Percentiles rank a stretch among this genome's conserved stretches.
Evolutionary conservation across 2,888 invertebrate genomes (phyloP).

Genomic region (Chrysomela aeneicollis): DNA sequence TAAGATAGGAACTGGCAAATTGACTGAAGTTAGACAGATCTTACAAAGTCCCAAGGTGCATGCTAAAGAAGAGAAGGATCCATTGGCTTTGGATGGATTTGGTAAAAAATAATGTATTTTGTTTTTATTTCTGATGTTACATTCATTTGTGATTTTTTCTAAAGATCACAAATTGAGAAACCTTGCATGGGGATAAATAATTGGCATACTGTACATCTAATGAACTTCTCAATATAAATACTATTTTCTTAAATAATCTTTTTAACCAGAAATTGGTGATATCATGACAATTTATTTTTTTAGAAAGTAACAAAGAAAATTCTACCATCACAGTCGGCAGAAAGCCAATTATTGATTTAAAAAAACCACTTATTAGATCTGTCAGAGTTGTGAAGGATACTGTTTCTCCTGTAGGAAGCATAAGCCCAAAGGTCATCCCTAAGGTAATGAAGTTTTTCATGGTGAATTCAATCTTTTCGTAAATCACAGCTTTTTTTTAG

Average conservation of each 20-base stretch:
- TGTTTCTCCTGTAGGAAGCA: constrained; percentile 11
- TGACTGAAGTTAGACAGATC: constrained; percentile 63
- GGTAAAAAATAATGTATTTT: constrained; percentile 25
- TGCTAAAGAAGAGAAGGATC: constrained; percentile 36
- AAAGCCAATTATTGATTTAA: constrained; percentile 24
- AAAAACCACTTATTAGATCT: constrained; percentile 18
- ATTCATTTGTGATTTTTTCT: too few species aligned
- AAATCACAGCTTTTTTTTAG: constrained; percentile 23
- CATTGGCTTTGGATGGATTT: constrained; percentile 42
- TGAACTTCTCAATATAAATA: too few species aligned
- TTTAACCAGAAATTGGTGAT: too few species aligned
- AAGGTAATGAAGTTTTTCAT: neutral
- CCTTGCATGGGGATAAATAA: too few species aligned
- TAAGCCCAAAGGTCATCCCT: constrained; percentile 22
- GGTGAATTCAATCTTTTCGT: neutral
- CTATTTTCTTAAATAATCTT: too few species aligned
- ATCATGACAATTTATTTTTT: constrained; percentile 11
- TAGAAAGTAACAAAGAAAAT: constrained; percentile 49
- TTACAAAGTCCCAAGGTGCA: constrained; percentile 17
- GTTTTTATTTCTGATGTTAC: neutral
- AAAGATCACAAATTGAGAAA: too few species aligned
- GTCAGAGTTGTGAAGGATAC: neutral
- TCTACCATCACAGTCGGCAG: constrained; percentile 31
- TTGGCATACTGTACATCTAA: too few species aligned
- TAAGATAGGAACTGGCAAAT: constrained; percentile 73